Base-by-base conservation (phyloP, 2,113 vertebrate species). In the Lophura nycthemera region DNA sequence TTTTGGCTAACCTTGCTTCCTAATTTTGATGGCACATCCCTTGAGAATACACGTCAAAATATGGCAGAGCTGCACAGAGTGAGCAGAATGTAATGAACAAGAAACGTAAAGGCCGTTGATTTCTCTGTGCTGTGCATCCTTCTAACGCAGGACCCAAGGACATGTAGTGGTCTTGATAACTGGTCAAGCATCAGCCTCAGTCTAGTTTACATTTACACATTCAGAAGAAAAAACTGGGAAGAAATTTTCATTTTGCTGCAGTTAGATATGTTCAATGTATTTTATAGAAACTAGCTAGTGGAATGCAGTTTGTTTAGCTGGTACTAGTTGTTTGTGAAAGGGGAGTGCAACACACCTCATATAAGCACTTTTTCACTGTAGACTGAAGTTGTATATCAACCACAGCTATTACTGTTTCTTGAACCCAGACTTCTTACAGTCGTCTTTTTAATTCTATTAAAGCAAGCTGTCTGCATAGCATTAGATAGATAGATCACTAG, bases 1-100 rank as follows among this genome's bases (percentile, higher is more conserved):
- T 89, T 97, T 96, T 95, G 86, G 61, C 94, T 91, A 86, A 87
- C 85, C 95, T 89, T 54, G 90, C 24, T 71, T 92, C 90, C 79
- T 96, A 79, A 93, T 97, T 97, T 96, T 94, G 74, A 86, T 89
- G 93, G 83, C 17, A 2, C 74, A 69, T 93, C 85, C 45, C 47
- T 95, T 92, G 93, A 78, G 94, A 65, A 77, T 87, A 70, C 42
- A 6, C 95, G 20, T 21, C 47, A 47, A 47, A 47, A 21, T 21
- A 88, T 36, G 92, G 90, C 82, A 93, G 73, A 87, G 56, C 38
- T 7, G 3, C 83, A 57, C 19, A 79, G 83, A 73, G 79, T 67
- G 89, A 95, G 86, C 84, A 89, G 83, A 57, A 66, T 92, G 61
- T 93, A 94, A 95, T 86, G 82, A 96, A 45, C 48, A 95, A 89